Conservation (phyloP, 2,113 vertebrate genomes). For the Myiagra hebetior region DNA sequence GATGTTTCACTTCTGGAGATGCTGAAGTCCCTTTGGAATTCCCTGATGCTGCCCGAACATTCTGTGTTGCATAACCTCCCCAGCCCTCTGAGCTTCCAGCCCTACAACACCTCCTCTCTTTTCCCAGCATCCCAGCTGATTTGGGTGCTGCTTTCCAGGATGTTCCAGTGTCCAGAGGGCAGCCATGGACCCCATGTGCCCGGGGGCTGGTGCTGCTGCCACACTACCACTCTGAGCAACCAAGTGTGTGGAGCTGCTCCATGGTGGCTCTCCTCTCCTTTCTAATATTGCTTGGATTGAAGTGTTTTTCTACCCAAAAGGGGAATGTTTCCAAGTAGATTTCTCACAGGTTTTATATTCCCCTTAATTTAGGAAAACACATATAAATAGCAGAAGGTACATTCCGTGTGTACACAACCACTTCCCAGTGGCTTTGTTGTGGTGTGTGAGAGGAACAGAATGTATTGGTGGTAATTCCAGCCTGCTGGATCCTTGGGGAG, state of each 20-base stretch:
- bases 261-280: not conserved
- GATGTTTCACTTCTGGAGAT: not conserved
- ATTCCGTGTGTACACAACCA: not conserved
- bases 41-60: too few species aligned
- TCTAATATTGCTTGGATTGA: not conserved
- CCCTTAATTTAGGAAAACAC: slow-evolving; percentile 23
- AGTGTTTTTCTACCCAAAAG: not conserved
- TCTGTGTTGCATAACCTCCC: too few species aligned
- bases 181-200: rapidly evolving
- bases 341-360: slow-evolving; percentile 8
- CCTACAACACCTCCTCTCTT: not conserved
- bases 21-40: not conserved
- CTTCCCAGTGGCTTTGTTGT: not conserved
- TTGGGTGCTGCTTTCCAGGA: not conserved
- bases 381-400: slow-evolving; percentile 40
- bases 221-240: rapidly evolving
- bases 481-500: not conserved
- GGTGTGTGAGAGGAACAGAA: not conserved
- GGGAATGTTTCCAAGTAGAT: slow-evolving; percentile 24
- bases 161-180: not conserved
- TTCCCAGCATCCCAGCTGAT: not conserved
- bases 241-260: rapidly evolving
- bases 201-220: rapidly evolving
- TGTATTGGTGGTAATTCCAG: not conserved
- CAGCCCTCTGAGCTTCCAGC: not conserved